Evolutionary conservation across 2,888 invertebrate species (phyloP).

Genomic region (Mesorhabditis spiculigera): DNA sequence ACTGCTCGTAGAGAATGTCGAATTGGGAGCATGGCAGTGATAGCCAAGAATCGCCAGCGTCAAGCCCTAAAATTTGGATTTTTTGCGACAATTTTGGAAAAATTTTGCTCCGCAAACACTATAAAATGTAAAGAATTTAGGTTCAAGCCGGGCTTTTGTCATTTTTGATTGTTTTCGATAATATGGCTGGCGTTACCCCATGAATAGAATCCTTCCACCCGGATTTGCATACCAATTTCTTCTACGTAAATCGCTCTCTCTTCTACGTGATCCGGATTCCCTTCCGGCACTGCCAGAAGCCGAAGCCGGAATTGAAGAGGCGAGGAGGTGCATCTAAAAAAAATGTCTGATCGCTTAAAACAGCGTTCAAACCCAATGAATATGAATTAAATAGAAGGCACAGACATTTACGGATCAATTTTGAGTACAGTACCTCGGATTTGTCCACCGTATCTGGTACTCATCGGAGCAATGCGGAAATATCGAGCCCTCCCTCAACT

Average conservation of each 20-base stretch:
- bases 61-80: conserved; percentile 1
- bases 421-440: neutral
- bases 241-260: conserved; percentile 34
- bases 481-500: conserved; percentile 37
- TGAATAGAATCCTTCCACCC: too few relatives aligned
- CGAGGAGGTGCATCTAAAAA: conserved; percentile 21
- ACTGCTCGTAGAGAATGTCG: conserved; percentile 51
- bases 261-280: conserved; percentile 25
- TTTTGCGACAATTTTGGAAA: neutral
- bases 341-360: too few relatives aligned
- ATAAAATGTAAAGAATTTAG: too few relatives aligned
- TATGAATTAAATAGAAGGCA: too few relatives aligned
- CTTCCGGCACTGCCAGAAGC: conserved; percentile 40
- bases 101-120: neutral
- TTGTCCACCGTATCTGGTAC: neutral
- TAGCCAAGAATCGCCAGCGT: conserved; percentile 20
- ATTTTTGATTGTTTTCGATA: too few relatives aligned
- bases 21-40: conserved; percentile 42
- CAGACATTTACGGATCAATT: too few relatives aligned
- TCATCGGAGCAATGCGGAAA: conserved; percentile 41
- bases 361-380: too few relatives aligned
- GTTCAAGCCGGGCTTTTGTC: too few relatives aligned
- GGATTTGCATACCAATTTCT: neutral
- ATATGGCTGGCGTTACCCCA: too few relatives aligned
- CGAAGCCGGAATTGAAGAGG: conserved; percentile 40